Percentiles rank a stretch among this genome's conserved stretches.
These are phyloP conservation scores for Andrena bicolor DNA, from an alignment of 2,888 invertebrate species.

Conservation along the genomic window DNA sequence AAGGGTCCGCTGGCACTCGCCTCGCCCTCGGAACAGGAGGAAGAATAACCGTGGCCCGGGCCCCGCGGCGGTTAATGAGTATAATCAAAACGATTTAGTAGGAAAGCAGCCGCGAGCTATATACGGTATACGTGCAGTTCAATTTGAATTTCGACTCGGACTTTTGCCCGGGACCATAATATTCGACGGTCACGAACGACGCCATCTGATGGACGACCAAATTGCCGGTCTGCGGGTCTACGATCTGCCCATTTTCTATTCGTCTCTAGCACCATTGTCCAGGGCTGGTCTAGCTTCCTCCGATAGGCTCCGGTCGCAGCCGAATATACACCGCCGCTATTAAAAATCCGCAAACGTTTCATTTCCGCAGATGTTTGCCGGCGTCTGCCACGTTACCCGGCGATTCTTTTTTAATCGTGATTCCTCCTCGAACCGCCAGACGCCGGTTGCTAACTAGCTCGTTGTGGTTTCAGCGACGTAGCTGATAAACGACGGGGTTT, in stretches of 20 bases:
- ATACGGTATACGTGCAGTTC: conserved; percentile 72
- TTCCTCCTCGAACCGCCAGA: conserved; percentile 21
- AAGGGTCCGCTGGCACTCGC: conserved; percentile 17
- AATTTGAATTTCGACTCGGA: conserved; percentile 81
- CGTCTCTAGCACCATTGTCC: conserved; percentile 71
- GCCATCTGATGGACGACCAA: conserved; percentile 83
- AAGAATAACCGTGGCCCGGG: conserved; percentile 26
- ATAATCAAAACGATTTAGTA: conserved; percentile 83
- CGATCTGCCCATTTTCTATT: conserved; percentile 71
- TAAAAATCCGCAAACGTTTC: conserved; percentile 46
- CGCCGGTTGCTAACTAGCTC: conserved; percentile 6
- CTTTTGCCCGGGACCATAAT: conserved; percentile 76
- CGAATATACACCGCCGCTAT: conserved; percentile 38
- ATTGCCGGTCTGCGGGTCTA: conserved; percentile 73
- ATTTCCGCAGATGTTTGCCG: conserved; percentile 61
- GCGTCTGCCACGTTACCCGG: conserved; percentile 10
- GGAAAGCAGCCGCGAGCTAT: conserved; percentile 81
- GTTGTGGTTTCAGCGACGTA: not conserved
- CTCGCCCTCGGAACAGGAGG: conserved; percentile 23
- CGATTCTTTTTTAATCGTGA: not conserved
- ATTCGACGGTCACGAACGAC: conserved; percentile 82
- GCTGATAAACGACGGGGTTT: not conserved
- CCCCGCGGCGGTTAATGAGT: conserved; percentile 78
- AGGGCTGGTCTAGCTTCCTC: conserved; percentile 53
- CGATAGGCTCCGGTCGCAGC: conserved; percentile 20